A percentile compares a stretch with the other conserved stretches of the same genome.
These are phyloP conservation scores for Malurus cyaneus DNA, from an alignment of 2,113 vertebrate genomes.

Conservation along the genomic window DNA sequence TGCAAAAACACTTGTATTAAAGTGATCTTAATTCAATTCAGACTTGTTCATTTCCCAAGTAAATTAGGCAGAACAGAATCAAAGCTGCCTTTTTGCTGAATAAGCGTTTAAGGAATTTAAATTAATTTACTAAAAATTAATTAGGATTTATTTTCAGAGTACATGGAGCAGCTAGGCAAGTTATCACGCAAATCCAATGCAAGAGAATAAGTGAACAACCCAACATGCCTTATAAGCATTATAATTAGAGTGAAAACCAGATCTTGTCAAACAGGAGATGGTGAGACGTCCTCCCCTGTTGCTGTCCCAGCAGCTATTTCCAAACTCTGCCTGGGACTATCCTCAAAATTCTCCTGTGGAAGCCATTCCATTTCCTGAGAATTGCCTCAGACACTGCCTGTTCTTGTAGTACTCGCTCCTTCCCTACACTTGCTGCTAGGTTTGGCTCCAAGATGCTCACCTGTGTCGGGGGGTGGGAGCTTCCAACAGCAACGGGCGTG, in stretches of 20 bases:
- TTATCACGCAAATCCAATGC: not conserved
- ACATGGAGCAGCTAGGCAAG: not conserved
- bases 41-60: not conserved
- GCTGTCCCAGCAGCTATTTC: not conserved
- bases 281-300: not conserved
- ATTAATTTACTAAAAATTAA: conserved; percentile 23
- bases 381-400: not conserved
- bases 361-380: not conserved
- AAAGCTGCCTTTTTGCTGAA: not conserved
- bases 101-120: not conserved
- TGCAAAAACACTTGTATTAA: not conserved
- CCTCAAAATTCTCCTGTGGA: not conserved
- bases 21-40: conserved; percentile 43
- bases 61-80: conserved; percentile 39
- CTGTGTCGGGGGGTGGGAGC: conserved; percentile 81
- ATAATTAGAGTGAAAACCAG: not conserved
- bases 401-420: not conserved
- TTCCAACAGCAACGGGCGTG: conserved; percentile 77
- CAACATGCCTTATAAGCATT: not conserved
- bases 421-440: not conserved
- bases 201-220: not conserved
- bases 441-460: conserved; percentile 65
- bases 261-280: not conserved
- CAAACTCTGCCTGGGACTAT: not conserved
- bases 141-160: not conserved